These are phyloP conservation scores for Eutolmus rufibarbis DNA, from an alignment of 2,888 invertebrate species.

Conservation along the genomic window DNA sequence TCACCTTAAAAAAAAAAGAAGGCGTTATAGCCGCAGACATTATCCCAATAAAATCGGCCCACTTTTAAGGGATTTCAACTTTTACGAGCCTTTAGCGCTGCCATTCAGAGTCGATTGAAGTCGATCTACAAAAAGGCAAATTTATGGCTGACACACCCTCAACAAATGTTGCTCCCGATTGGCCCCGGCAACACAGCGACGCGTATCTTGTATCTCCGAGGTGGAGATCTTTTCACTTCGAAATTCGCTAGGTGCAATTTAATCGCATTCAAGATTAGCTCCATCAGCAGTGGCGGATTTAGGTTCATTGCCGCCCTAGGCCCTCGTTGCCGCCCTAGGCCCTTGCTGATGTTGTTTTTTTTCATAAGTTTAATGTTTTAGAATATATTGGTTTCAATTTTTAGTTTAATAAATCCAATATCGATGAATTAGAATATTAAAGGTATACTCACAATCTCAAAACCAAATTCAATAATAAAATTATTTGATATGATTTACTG, in stretches of 20 bases:
- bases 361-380: too few relatives aligned
- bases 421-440: too few relatives aligned
- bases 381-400: too few relatives aligned
- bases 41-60: neutral
- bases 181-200: neutral
- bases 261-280: neutral
- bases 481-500: too few relatives aligned
- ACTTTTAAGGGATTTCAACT: neutral
- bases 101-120: neutral
- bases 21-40: neutral
- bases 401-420: too few relatives aligned
- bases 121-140: neutral
- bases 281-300: too few relatives aligned
- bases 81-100: neutral
- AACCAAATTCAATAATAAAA: too few relatives aligned
- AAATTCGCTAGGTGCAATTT: neutral
- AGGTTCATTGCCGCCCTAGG: too few relatives aligned
- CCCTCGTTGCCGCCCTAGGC: too few relatives aligned
- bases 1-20: neutral
- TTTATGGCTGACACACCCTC: neutral
- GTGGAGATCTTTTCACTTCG: neutral
- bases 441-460: too few relatives aligned
- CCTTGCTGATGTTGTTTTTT: too few relatives aligned
- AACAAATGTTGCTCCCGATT: neutral
- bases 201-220: neutral